A percentile compares a stretch with the other conserved stretches of the same genome.
Evolutionary conservation across 53 echinoderm and acorn worm species (phyloP).

Genomic region (Apostichopus leukothele): DNA sequence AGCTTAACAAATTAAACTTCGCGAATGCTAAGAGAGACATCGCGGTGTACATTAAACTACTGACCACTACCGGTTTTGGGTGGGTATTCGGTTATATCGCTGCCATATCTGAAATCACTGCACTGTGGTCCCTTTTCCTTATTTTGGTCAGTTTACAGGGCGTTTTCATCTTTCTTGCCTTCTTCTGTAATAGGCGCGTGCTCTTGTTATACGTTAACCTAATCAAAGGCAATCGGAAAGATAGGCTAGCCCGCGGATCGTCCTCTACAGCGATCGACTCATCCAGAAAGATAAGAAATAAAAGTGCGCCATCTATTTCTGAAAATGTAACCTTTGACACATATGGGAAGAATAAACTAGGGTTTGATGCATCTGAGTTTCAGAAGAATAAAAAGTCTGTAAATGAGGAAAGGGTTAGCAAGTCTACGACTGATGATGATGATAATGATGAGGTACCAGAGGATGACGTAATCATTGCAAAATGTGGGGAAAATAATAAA

Average conservation of each 20-base stretch:
- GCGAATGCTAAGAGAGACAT: conserved; percentile 48
- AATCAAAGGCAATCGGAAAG: background rate
- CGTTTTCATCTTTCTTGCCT: conserved; percentile 77
- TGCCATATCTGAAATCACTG: conserved; percentile 44
- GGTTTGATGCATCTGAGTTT: background rate
- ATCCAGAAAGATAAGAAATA: background rate
- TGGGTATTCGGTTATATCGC: conserved; percentile 81
- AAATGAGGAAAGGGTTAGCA: background rate
- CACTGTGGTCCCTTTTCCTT: conserved; percentile 86
- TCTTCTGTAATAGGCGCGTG: conserved; percentile 79
- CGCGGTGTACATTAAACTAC: conserved; percentile 70
- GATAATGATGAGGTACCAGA: no score
- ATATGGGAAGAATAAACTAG: background rate
- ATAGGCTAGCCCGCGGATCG: background rate
- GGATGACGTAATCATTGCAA: no score
- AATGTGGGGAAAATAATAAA: no score
- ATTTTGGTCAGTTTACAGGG: conserved; percentile 83
- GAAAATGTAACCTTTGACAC: background rate
- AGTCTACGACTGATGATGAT: background rate
- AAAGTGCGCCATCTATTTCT: conserved; percentile 9
- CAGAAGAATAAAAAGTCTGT: background rate
- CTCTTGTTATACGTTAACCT: conserved; percentile 53
- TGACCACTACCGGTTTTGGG: conserved; percentile 85
- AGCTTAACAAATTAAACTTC: conserved; percentile 12
- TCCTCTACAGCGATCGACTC: background rate